A percentile compares a stretch with the other conserved stretches of the same genome.
phyloP scores from a whole-genome alignment of 1,140 invertebrate genomes.

The Drosophila murphyi region DNA sequence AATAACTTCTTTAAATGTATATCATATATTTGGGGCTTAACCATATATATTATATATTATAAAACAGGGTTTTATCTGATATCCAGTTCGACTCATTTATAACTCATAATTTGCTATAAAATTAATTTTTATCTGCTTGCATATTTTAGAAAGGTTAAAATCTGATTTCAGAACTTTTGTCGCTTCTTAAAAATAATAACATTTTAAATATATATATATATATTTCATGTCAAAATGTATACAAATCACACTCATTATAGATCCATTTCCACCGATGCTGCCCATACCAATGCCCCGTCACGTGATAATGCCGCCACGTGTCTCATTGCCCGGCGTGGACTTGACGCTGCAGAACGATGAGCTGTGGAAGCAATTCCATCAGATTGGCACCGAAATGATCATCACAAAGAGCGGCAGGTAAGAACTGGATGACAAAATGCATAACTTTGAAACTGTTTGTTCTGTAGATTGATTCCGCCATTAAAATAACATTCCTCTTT shows the following conservation, averaged over 20 bases:
- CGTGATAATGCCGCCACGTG: conserved; percentile 77
- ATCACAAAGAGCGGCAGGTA: conserved; percentile 99
- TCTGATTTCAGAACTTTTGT: no score
- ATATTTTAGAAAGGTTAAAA: no score
- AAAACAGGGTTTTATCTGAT: no score
- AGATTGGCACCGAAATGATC: conserved; percentile 99
- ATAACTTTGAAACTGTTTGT: background rate
- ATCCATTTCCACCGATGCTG: conserved; percentile 78
- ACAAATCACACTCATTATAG: conserved; percentile 30
- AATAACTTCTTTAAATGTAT: no score
- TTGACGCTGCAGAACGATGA: conserved; percentile 93
- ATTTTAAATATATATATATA: no score
- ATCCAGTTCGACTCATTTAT: no score
- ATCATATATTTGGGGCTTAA: no score
- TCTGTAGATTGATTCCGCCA: background rate
- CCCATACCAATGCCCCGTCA: conserved; percentile 75
- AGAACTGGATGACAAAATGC: conserved; percentile 8
- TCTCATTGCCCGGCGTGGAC: conserved; percentile 82
- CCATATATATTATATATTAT: no score
- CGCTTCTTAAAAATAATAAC: no score
- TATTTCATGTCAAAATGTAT: no score
- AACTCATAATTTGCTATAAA: no score
- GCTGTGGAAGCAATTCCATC: conserved; percentile 97
- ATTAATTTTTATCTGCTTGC: no score
- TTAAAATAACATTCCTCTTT: conserved; percentile 8